Evolutionary conservation across 2,888 invertebrate genomes (phyloP), one percentile per base, ranked within the genome.

Genomic region (Diplazon laetatorius): DNA sequence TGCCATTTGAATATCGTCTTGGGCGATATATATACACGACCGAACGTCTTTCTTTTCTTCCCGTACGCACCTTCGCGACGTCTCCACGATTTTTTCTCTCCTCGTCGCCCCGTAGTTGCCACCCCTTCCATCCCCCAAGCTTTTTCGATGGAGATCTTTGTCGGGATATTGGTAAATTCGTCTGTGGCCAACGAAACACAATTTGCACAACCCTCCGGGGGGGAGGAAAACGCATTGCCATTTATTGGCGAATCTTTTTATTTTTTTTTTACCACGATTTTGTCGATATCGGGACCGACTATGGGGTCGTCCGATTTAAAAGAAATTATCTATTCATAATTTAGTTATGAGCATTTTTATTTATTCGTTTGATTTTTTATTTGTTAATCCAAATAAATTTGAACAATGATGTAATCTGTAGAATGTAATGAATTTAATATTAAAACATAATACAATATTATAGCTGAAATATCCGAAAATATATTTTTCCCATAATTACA

Each of bases 1-100:
- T 88, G 89, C 86, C 85, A 89, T 90, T 90, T 89, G 89, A 90
- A 89, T 89, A 89, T 88, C 88, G 85, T 76, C 83, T 78, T 76
- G 80, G 63, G 66, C 75, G 44, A 48, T 63, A n/a, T n/a, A n/a
- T n/a, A n/a, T n/a, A 48, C 50, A 42, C 57, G 57, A 79, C 68
- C n/a, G n/a, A 72, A 63, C 68, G 76, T 65, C 71, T 68, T 55
- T 50, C 68, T 25, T 48, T 50, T 42, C 44, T 37, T 62, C 55
- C n/a, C n/a, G n/a, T 18, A 72, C 65, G 59, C 71, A 57, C 55
- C 55, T 75, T 75, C 62, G 37, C 44, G 12, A 2, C 18, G 8
- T 2, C 46, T 42, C 30, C 18, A 44, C 12, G 12, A 12, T 22
- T 57, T 14, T 4, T 46, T 25, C 16, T 37, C 48, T 60, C 42